These are phyloP conservation scores for Sebastes miniatus DNA, from an alignment of 2,797 vertebrate species.

Conservation along the genomic window DNA sequence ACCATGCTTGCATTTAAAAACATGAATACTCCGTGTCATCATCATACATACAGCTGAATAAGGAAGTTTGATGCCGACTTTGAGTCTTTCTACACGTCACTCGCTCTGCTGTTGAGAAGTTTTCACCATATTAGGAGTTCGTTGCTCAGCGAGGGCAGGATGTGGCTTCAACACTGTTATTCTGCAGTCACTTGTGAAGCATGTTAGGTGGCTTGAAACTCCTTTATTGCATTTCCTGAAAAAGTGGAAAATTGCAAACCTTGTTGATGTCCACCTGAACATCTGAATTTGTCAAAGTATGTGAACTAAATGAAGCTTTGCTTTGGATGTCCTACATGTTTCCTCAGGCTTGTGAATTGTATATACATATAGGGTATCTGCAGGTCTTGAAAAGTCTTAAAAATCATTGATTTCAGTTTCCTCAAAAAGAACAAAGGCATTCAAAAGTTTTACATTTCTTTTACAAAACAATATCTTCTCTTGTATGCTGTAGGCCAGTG, in stretches of 20 bases:
- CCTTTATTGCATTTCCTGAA: neutral
- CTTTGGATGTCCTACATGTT: neutral
- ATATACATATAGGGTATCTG: neutral
- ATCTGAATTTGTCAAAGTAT: neutral
- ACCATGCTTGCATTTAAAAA: neutral
- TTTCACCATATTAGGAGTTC: constrained; percentile 86
- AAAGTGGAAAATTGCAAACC: neutral
- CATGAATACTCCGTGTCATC: constrained; percentile 17
- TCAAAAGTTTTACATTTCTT: neutral
- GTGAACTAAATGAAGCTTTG: neutral
- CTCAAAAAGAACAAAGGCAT: neutral
- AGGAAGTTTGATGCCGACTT: constrained; percentile 78
- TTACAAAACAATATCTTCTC: neutral
- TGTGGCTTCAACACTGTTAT: constrained; percentile 65
- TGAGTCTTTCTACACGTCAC: constrained; percentile 63
- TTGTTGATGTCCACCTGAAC: neutral
- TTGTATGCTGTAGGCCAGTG: neutral
- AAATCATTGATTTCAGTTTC: neutral
- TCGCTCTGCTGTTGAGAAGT: constrained; percentile 48
- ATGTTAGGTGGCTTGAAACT: neutral
- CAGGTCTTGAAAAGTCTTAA: neutral
- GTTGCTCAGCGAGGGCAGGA: constrained; percentile 75
- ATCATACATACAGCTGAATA: constrained; percentile 56
- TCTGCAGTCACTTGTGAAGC: neutral
- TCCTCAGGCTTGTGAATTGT: neutral